phyloP scores from a whole-genome alignment of 2,113 vertebrate genomes.

The Aythya baeri region DNA sequence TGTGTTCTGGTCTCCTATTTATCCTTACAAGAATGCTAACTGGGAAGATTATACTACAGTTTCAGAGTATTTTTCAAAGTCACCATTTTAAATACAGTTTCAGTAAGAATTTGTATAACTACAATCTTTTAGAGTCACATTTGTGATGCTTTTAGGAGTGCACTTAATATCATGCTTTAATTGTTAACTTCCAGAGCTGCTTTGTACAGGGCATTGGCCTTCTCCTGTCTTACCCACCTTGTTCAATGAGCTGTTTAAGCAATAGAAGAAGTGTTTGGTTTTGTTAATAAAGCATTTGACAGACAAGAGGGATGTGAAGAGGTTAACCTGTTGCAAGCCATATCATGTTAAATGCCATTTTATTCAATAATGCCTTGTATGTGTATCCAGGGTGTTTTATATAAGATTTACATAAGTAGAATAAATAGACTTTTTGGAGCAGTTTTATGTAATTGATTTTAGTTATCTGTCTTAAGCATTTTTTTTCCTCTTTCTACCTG shows the following conservation, averaged over 20 bases:
- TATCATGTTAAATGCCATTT: not conserved
- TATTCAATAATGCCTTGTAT: not conserved
- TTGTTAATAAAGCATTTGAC: not conserved
- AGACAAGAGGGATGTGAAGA: not conserved
- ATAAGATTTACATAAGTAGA: not conserved
- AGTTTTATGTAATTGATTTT: not conserved
- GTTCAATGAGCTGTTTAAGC: not conserved
- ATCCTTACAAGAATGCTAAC: not conserved
- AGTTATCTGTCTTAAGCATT: constrained; percentile 8
- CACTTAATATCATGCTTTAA: not conserved
- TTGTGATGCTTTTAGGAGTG: not conserved
- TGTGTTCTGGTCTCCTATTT: not conserved
- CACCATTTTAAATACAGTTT: not conserved
- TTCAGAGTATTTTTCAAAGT: not conserved
- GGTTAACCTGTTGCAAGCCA: not conserved
- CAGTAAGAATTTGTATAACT: not conserved
- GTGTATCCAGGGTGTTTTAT: not conserved
- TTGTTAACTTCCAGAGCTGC: not conserved
- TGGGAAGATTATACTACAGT: not conserved
- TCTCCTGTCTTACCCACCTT: not conserved
- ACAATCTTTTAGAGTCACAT: not conserved
- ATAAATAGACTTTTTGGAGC: not conserved
- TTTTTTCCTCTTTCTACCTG: not conserved
- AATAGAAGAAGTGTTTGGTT: not conserved
- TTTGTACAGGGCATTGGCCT: not conserved